Evolutionary conservation across 2,888 invertebrate species (phyloP).

Genomic region (Volucella inflata): DNA sequence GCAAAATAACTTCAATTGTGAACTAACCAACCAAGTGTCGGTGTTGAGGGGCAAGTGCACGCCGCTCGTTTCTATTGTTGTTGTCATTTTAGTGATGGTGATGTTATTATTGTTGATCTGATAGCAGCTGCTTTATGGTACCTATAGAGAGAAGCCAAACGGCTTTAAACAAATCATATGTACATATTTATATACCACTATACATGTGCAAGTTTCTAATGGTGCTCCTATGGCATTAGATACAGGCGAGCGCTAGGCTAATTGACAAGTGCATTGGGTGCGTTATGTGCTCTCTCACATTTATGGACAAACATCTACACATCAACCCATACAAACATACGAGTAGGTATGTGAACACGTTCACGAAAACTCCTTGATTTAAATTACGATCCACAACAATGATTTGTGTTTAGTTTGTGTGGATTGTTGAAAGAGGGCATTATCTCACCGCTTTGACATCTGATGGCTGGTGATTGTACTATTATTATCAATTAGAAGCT

Average conservation of each 20-base stretch:
- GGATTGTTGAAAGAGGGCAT: conserved; percentile 8
- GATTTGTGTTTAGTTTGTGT: conserved; percentile 37
- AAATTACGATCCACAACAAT: conserved; percentile 45
- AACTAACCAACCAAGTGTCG: conserved; percentile 21
- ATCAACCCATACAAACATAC: background rate
- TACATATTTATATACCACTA: conserved; percentile 33
- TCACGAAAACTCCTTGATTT: conserved; percentile 48
- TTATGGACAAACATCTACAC: no score
- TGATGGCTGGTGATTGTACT: conserved; percentile 14
- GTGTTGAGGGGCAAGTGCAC: conserved; percentile 70
- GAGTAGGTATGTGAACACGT: background rate
- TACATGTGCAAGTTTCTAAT: background rate
- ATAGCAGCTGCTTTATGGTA: conserved; percentile 52
- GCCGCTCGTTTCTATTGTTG: conserved; percentile 30
- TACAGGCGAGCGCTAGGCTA: conserved; percentile 31
- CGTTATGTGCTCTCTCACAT: conserved; percentile 46
- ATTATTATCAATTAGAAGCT: conserved; percentile 20
- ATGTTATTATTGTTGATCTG: conserved; percentile 59
- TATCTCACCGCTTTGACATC: conserved; percentile 52
- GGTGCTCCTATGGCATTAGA: conserved; percentile 5
- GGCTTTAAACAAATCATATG: no score
- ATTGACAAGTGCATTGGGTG: conserved; percentile 73
- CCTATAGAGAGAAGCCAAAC: conserved; percentile 46
- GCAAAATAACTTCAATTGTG: conserved; percentile 36
- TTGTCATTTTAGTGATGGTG: conserved; percentile 6